These are phyloP conservation scores for Brachypterus glaber DNA, from an alignment of 2,888 invertebrate genomes.

Conservation along the genomic window DNA sequence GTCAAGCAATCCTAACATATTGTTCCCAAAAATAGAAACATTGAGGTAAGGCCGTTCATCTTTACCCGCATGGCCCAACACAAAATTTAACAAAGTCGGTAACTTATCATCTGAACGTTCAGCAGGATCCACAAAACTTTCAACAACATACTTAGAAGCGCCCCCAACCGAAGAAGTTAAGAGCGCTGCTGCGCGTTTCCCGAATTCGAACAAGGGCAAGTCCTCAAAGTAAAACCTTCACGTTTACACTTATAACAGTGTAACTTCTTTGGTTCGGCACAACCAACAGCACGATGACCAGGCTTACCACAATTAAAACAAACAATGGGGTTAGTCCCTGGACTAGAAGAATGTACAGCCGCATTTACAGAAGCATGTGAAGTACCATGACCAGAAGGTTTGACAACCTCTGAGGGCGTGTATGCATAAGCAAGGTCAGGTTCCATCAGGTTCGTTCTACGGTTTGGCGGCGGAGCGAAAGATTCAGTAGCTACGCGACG, in stretches of 20 bases:
- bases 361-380: too few relatives aligned
- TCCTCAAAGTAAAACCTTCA: conserved; percentile 7
- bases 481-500: neutral
- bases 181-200: conserved; percentile 10
- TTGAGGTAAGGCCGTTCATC: conserved; percentile 9
- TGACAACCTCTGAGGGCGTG: neutral
- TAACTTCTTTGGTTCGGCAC: conserved; percentile 2
- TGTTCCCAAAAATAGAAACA: conserved; percentile 4
- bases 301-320: conserved; percentile 11
- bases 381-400: neutral
- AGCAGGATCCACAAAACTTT: neutral
- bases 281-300: conserved; percentile 10
- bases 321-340: neutral
- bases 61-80: neutral
- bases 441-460: neutral
- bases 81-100: neutral
- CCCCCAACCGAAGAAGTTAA: conserved; percentile 1
- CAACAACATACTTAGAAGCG: neutral
- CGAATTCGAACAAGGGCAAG: conserved; percentile 5
- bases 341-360: too few relatives aligned
- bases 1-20: conserved; percentile 9
- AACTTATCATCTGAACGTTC: neutral
- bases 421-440: neutral
- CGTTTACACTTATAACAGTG: conserved; percentile 9
- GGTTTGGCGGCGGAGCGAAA: neutral